Percentiles rank a stretch among this genome's conserved stretches.
phyloP scores from a whole-genome alignment of 1,140 invertebrate genomes.

The Druon quercuslanigerum region DNA sequence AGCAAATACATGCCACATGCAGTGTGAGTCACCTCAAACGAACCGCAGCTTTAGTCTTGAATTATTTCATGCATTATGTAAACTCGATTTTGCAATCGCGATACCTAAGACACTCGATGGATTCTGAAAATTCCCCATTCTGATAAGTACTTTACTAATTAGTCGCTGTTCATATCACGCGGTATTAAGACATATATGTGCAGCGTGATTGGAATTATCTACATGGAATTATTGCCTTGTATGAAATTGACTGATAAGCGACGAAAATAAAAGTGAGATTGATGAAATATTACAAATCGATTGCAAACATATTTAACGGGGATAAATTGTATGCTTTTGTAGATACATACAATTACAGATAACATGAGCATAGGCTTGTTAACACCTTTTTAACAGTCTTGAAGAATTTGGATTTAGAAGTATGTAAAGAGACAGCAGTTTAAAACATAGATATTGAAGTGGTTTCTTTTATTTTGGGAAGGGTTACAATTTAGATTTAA shows the following conservation, averaged over 20 bases:
- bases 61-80: conserved; percentile 9
- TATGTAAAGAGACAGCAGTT: background rate
- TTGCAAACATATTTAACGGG: too few relatives aligned
- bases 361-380: background rate
- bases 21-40: conserved; percentile 8
- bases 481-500: background rate
- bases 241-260: too few relatives aligned
- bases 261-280: background rate
- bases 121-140: background rate
- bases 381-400: background rate
- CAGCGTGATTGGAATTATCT: too few relatives aligned
- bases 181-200: too few relatives aligned
- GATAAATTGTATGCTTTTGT: background rate
- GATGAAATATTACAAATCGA: background rate
- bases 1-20: background rate
- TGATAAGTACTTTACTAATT: background rate
- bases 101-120: background rate
- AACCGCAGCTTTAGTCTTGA: background rate
- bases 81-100: conserved; percentile 6
- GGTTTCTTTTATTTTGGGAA: background rate
- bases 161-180: background rate
- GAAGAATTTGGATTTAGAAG: background rate
- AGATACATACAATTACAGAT: background rate
- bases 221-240: too few relatives aligned
- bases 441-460: background rate